These are phyloP conservation scores for Rhopilema esculentum DNA, from an alignment of 30 jellyfish, hydroid and myxozoan genomes.

Conservation along the genomic window DNA sequence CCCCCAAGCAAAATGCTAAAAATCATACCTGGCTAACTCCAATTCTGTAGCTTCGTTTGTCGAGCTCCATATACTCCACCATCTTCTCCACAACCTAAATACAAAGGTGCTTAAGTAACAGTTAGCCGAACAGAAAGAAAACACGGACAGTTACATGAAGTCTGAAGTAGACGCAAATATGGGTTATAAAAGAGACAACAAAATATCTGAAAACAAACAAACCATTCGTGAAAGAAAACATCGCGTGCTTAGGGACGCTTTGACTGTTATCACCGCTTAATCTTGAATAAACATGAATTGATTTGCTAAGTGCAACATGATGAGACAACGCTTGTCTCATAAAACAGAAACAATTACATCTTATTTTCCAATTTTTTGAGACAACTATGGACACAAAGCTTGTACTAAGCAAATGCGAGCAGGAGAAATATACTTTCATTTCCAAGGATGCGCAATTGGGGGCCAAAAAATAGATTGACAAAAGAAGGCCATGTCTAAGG, in stretches of 20 bases:
- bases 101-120: too few species aligned
- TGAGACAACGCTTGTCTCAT: too few species aligned
- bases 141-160: not conserved
- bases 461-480: too few species aligned
- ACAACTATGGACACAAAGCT: not conserved
- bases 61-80: constrained; percentile 88
- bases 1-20: too few species aligned
- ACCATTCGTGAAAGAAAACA: not conserved
- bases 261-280: not conserved
- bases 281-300: not conserved
- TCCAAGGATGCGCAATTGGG: too few species aligned
- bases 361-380: not conserved
- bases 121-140: not conserved
- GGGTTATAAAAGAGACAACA: not conserved
- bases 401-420: not conserved
- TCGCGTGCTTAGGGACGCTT: not conserved
- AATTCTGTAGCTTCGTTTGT: constrained; percentile 90
- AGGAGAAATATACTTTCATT: not conserved
- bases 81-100: constrained; percentile 82
- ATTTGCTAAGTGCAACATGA: not conserved
- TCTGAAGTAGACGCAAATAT: not conserved
- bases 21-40: constrained; percentile 97
- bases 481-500: too few species aligned
- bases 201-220: not conserved
- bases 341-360: too few species aligned